Percentiles rank a stretch among this genome's conserved stretches.
phyloP scores from a whole-genome alignment of 2,113 vertebrate species.

The Orthochromis malagaraziensis region DNA sequence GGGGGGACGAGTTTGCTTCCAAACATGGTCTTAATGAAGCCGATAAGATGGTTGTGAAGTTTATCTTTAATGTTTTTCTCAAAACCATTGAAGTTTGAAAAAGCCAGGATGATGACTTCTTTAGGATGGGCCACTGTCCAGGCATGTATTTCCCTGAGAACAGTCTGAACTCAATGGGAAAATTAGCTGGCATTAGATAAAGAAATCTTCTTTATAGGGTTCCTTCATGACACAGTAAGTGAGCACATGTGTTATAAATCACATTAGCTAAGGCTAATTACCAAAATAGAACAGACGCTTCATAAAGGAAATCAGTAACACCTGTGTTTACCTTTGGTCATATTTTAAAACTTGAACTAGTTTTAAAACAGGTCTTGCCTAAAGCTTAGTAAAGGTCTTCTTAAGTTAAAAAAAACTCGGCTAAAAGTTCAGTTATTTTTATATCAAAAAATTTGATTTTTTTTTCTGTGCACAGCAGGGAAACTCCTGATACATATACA shows the following conservation, averaged over 20 bases:
- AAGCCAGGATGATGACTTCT: constrained; percentile 47
- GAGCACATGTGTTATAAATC: not conserved
- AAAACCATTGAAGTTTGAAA: constrained; percentile 45
- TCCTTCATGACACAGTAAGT: not conserved
- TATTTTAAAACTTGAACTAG: not conserved
- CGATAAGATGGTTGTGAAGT: constrained; percentile 35
- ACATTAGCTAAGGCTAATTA: not conserved
- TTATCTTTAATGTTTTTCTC: not conserved
- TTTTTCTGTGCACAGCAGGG: not conserved
- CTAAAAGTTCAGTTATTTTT: not conserved
- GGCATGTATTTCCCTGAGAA: constrained; percentile 1
- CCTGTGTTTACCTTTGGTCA: not conserved
- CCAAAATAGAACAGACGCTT: not conserved
- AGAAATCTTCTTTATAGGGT: not conserved
- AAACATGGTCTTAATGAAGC: constrained; percentile 38
- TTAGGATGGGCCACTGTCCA: constrained; percentile 43
- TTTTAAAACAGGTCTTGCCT: not conserved
- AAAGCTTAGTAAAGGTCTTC: not conserved
- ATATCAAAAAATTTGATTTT: not conserved
- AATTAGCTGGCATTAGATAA: not conserved
- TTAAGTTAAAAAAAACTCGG: not conserved
- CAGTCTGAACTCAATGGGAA: constrained; percentile 16
- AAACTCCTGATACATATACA: not conserved
- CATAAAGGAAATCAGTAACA: not conserved
- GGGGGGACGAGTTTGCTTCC: not conserved